Evolutionary conservation across 1,140 invertebrate species (phyloP).

Genomic region (Battus philenor): DNA sequence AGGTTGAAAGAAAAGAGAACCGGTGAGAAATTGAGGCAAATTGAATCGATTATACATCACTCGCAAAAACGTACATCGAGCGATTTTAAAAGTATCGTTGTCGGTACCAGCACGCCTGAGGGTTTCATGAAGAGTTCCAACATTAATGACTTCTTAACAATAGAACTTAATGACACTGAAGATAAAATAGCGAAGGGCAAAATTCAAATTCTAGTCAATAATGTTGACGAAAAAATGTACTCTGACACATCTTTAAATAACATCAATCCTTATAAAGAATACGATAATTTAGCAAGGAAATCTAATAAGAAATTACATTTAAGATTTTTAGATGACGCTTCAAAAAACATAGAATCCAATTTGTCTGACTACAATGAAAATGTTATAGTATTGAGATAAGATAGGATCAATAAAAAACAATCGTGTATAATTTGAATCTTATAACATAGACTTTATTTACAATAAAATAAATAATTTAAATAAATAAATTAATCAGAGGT

Average conservation of each 20-base stretch:
- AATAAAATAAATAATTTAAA: conserved; percentile 67
- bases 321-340: not conserved
- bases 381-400: conserved; percentile 3
- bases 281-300: not conserved
- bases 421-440: conserved; percentile 50
- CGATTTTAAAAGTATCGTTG: not conserved
- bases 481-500: conserved; percentile 69
- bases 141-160: conserved; percentile 9
- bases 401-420: conserved; percentile 3
- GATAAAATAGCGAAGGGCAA: conserved; percentile 10
- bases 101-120: not conserved
- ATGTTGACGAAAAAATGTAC: conserved; percentile 1
- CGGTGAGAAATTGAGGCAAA: conserved; percentile 30
- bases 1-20: conserved; percentile 31
- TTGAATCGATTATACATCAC: conserved; percentile 17
- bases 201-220: conserved; percentile 1
- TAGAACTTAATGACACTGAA: conserved; percentile 1
- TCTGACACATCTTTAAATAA: not conserved
- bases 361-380: conserved; percentile 1
- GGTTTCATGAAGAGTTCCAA: conserved; percentile 1
- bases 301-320: not conserved
- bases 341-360: not conserved
- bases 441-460: conserved; percentile 66
- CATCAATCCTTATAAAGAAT: not conserved
- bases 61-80: not conserved